phyloP scores from a whole-genome alignment of 2,888 invertebrate genomes.

The Theodoxus fluviatilis region DNA sequence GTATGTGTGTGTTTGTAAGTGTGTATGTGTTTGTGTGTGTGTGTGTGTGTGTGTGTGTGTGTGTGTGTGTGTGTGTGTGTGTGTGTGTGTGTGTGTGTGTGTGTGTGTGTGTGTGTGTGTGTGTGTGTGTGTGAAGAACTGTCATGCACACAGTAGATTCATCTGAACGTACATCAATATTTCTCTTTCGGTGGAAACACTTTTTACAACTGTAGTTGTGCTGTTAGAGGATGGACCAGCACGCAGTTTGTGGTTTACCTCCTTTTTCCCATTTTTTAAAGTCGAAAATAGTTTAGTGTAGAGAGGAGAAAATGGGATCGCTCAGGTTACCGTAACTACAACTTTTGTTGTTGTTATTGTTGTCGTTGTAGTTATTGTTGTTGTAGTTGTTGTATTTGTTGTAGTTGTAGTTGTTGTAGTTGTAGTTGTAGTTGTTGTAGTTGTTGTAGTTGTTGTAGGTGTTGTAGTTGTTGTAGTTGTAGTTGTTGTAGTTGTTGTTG shows the following conservation, averaged over 20 bases:
- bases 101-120: background rate
- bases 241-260: constrained; percentile 24
- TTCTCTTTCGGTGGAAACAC: too few species aligned
- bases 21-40: background rate
- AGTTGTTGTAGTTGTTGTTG: too few species aligned
- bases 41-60: background rate
- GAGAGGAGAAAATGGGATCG: too few species aligned
- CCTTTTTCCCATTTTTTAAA: constrained; percentile 18
- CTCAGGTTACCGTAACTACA: too few species aligned
- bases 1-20: background rate
- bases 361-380: constrained; percentile 13
- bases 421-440: constrained; percentile 18
- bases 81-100: constrained; percentile 6
- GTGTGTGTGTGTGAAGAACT: background rate
- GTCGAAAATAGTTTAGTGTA: too few species aligned
- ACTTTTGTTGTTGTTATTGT: background rate
- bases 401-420: constrained; percentile 17
- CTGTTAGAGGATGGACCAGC: too few species aligned
- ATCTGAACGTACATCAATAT: too few species aligned
- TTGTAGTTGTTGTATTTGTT: constrained; percentile 6
- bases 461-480: background rate
- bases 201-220: too few species aligned
- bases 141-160: constrained; percentile 12
- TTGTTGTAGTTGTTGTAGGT: constrained; percentile 8
- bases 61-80: constrained; percentile 10